Percentiles rank a stretch among this genome's conserved stretches.
These are phyloP conservation scores for Anthophora plumipes DNA, from an alignment of 2,888 invertebrate species.

Conservation along the genomic window DNA sequence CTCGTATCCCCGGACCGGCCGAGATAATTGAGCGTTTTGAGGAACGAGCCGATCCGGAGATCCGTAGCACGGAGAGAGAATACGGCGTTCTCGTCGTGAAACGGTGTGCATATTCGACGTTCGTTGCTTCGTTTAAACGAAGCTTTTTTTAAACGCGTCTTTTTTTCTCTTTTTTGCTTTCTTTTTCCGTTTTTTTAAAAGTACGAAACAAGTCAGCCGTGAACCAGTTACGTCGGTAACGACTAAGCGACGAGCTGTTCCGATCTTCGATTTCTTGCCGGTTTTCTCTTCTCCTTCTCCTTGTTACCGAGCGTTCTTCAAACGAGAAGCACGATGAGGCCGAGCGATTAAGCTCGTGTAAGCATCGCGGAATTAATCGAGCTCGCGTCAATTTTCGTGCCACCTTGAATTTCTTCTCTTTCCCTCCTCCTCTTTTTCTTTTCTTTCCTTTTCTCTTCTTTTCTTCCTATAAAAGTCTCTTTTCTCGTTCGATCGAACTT, in stretches of 20 bases:
- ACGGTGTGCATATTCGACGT: neutral
- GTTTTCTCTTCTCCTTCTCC: neutral
- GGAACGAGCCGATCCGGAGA: conserved; percentile 38
- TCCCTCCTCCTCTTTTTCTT: neutral
- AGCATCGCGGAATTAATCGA: conserved; percentile 32
- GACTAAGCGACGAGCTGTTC: conserved; percentile 17
- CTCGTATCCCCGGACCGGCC: conserved; percentile 21
- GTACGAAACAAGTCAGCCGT: conserved; percentile 18
- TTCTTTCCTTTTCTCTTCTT: neutral
- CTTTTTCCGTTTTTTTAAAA: neutral
- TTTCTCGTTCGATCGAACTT: neutral
- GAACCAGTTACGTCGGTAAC: conserved; percentile 14
- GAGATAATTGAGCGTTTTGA: conserved; percentile 65
- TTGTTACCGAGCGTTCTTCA: neutral
- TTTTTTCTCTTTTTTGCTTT: neutral
- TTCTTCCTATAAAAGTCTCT: neutral
- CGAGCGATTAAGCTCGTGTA: conserved; percentile 18
- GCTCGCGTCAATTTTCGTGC: conserved; percentile 8
- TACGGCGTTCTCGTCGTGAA: conserved; percentile 8
- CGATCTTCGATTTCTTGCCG: conserved; percentile 14
- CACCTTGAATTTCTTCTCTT: neutral
- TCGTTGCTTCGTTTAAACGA: conserved; percentile 7
- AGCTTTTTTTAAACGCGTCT: too few species aligned
- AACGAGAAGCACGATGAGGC: conserved; percentile 16
- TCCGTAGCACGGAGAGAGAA: neutral